Conservation (phyloP, 2,797 vertebrate species). For the Mycteria americana region DNA sequence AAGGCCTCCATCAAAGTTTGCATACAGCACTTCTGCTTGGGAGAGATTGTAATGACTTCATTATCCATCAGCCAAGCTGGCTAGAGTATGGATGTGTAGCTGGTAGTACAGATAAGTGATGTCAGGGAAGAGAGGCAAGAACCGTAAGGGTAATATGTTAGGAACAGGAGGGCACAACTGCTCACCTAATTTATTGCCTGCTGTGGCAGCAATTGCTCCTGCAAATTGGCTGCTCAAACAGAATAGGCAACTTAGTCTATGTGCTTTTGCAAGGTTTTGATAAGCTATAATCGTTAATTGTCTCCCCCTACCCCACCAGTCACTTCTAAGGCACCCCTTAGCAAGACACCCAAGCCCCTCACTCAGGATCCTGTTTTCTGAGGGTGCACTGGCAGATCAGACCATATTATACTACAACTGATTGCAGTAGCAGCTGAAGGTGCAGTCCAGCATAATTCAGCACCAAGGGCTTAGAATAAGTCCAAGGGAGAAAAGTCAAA, state of each 20-base stretch:
- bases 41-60: neutral
- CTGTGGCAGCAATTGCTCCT: neutral
- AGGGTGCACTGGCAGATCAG: neutral
- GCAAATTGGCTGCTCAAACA: neutral
- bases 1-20: neutral
- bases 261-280: neutral
- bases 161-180: neutral
- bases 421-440: neutral
- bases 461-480: neutral
- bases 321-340: neutral
- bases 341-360: neutral
- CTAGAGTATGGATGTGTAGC: neutral
- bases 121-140: neutral
- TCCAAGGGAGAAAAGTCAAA: neutral
- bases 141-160: no score
- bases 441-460: neutral
- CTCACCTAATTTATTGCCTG: neutral
- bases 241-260: neutral
- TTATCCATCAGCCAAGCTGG: neutral
- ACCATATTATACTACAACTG: no score
- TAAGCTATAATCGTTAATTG: neutral
- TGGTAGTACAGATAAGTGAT: neutral
- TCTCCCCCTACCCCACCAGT: no score
- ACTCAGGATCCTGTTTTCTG: neutral
- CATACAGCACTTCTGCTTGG: neutral